Evolutionary conservation across 2,888 invertebrate species (phyloP).

Genomic region (Tridacna gigas): DNA sequence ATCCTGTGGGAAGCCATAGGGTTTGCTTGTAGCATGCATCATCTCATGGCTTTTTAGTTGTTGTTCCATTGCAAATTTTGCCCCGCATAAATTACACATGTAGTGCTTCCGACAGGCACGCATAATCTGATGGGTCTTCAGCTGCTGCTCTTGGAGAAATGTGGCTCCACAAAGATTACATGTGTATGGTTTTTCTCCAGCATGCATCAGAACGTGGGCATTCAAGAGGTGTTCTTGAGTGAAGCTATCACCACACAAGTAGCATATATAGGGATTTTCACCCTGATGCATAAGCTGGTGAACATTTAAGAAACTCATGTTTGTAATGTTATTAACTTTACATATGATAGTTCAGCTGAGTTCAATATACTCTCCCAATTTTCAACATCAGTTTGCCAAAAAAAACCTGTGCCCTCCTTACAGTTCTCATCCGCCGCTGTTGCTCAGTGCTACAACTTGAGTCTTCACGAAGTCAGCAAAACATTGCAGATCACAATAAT

Average conservation of each 20-base stretch:
- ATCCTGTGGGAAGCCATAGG: background rate
- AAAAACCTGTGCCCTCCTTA: too few relatives aligned
- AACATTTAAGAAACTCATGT: constrained; percentile 23
- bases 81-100: background rate
- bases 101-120: constrained; percentile 9
- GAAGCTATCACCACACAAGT: constrained; percentile 21
- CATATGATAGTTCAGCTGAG: too few relatives aligned
- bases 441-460: too few relatives aligned
- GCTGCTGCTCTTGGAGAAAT: constrained; percentile 15
- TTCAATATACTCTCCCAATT: too few relatives aligned
- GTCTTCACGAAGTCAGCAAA: too few relatives aligned
- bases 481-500: too few relatives aligned
- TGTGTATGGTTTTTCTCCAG: constrained; percentile 15
- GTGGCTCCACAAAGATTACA: constrained; percentile 18
- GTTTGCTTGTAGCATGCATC: constrained; percentile 4
- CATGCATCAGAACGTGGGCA: constrained; percentile 20
- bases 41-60: constrained; percentile 16
- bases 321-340: background rate
- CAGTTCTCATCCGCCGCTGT: too few relatives aligned
- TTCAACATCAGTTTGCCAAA: too few relatives aligned
- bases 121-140: constrained; percentile 21
- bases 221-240: constrained; percentile 15
- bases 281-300: constrained; percentile 26
- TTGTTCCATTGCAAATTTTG: background rate
- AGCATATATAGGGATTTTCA: constrained; percentile 20